Conservation (phyloP, 1,140 invertebrate species). For the Chionoecetes opilio region DNA sequence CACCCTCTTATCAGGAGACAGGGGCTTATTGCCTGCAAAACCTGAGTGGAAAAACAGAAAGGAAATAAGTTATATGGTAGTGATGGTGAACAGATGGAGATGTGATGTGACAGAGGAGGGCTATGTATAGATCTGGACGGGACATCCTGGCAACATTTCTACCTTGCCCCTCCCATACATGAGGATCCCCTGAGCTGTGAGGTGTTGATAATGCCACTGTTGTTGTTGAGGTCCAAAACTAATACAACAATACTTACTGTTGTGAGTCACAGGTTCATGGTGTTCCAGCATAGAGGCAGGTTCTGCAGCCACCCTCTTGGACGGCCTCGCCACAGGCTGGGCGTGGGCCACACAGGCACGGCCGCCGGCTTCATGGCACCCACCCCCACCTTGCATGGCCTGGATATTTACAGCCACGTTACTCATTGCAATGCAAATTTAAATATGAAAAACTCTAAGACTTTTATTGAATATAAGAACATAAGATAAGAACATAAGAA, state of each 20-base stretch:
- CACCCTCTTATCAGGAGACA: not conserved
- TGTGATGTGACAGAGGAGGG: no score
- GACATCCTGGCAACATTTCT: no score
- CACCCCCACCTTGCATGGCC: constrained; percentile 33
- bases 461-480: no score
- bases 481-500: no score
- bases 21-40: constrained; percentile 19
- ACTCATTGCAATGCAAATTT: no score
- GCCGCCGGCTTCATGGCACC: not conserved
- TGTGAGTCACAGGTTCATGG: not conserved
- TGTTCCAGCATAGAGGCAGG: constrained; percentile 39
- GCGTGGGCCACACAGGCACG: constrained; percentile 54
- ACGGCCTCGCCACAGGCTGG: constrained; percentile 58
- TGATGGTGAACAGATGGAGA: no score
- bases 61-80: no score
- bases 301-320: constrained; percentile 59
- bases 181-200: no score
- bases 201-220: no score
- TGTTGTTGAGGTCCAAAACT: not conserved
- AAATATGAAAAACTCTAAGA: no score
- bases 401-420: not conserved
- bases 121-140: no score
- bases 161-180: no score
- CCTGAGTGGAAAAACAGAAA: not conserved
- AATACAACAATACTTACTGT: not conserved